phyloP scores from a whole-genome alignment of 2,113 vertebrate species.

The Pterocles burchelli region DNA sequence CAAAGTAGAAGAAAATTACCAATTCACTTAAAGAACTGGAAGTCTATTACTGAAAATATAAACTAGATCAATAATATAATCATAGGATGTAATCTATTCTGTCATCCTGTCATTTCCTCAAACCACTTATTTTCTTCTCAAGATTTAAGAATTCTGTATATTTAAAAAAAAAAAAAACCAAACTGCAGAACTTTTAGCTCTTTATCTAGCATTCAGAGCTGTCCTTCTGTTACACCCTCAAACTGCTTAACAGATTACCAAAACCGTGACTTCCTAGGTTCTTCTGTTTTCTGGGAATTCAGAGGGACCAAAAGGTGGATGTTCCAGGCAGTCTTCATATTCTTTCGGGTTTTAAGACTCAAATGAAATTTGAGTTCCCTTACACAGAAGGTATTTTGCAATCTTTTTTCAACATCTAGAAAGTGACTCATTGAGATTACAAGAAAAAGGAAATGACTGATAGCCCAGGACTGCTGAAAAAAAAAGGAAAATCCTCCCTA shows the following conservation, averaged over 20 bases:
- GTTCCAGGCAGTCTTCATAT: not conserved
- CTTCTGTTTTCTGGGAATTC: slow-evolving; percentile 11
- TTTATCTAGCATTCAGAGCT: not conserved
- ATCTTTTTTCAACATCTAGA: not conserved
- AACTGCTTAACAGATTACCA: not conserved
- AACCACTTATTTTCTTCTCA: not conserved
- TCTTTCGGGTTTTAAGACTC: not conserved
- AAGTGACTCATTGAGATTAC: not conserved
- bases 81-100: not conserved
- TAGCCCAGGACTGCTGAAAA: not conserved
- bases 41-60: not conserved
- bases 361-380: not conserved
- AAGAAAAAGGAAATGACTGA: not conserved
- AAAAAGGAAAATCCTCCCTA: not conserved
- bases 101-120: not conserved
- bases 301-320: not conserved
- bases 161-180: not conserved
- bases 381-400: slow-evolving; percentile 1
- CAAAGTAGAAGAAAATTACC: not conserved
- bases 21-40: not conserved
- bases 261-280: not conserved
- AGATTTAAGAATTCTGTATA: not conserved
- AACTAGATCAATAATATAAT: not conserved
- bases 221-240: not conserved
- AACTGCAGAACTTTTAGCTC: not conserved